Percentiles rank a stretch among this genome's conserved stretches.
Conservation (phyloP, 2,797 vertebrate species). For the Enteromius paludinosus region DNA sequence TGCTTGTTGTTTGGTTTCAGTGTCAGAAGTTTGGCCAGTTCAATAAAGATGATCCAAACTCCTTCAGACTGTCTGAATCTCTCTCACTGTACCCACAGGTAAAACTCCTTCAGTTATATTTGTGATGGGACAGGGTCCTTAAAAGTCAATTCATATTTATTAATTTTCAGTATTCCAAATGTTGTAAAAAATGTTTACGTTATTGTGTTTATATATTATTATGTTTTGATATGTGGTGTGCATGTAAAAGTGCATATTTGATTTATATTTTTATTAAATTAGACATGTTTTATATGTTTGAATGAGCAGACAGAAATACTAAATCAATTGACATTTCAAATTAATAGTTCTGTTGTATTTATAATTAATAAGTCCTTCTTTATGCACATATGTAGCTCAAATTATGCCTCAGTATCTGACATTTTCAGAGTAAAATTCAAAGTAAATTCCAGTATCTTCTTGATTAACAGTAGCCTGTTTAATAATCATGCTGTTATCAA, state of each 20-base stretch:
- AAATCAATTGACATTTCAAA: neutral
- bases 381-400: neutral
- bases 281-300: neutral
- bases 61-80: slow-evolving; percentile 93
- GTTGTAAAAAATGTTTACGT: neutral
- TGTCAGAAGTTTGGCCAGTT: slow-evolving; percentile 99
- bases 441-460: neutral
- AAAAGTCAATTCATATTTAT: neutral
- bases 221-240: neutral
- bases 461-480: neutral
- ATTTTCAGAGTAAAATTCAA: neutral
- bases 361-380: neutral
- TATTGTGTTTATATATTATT: neutral
- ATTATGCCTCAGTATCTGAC: neutral
- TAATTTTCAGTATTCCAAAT: neutral
- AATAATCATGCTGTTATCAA: neutral
- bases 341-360: neutral
- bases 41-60: slow-evolving; percentile 94
- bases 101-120: slow-evolving; percentile 44
- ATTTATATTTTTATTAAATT: too few species aligned
- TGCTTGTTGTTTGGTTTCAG: slow-evolving; percentile 73
- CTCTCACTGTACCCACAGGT: slow-evolving; percentile 98
- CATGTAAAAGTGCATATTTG: neutral
- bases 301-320: neutral
- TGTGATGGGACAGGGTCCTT: neutral